These are phyloP conservation scores for Eupithecia subumbrata DNA, from an alignment of 2,888 invertebrate species.

Conservation along the genomic window DNA sequence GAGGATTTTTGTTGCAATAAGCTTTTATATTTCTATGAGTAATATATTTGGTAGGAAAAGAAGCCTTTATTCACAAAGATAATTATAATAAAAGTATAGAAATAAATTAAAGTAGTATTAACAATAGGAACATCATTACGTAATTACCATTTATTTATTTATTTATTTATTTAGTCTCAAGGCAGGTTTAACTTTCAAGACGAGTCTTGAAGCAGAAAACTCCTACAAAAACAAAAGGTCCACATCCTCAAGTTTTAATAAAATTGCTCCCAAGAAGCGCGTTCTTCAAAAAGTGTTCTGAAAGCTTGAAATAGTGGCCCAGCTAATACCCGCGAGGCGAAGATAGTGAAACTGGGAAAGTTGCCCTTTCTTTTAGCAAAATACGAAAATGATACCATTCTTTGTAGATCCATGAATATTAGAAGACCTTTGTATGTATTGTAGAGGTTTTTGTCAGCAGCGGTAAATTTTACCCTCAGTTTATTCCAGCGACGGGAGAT, in stretches of 20 bases:
- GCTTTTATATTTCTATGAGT: no score
- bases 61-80: no score
- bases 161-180: no score
- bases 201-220: neutral
- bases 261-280: constrained; percentile 43
- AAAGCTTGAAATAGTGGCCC: constrained; percentile 36
- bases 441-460: neutral
- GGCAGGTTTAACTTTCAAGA: neutral
- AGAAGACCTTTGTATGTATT: neutral
- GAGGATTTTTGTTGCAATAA: no score
- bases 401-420: neutral
- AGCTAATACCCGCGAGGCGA: constrained; percentile 41
- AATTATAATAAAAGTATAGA: no score
- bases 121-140: no score
- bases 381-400: constrained; percentile 14
- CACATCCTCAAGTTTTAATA: constrained; percentile 38
- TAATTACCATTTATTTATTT: no score
- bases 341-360: constrained; percentile 30
- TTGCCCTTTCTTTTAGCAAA: constrained; percentile 32
- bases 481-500: neutral
- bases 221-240: constrained; percentile 17
- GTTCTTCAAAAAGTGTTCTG: constrained; percentile 45
- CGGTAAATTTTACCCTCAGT: neutral
- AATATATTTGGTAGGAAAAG: no score
- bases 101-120: no score